Evolutionary conservation across 2,113 vertebrate genomes (phyloP).

Genomic region (Rhynchopsitta pachyrhyncha): DNA sequence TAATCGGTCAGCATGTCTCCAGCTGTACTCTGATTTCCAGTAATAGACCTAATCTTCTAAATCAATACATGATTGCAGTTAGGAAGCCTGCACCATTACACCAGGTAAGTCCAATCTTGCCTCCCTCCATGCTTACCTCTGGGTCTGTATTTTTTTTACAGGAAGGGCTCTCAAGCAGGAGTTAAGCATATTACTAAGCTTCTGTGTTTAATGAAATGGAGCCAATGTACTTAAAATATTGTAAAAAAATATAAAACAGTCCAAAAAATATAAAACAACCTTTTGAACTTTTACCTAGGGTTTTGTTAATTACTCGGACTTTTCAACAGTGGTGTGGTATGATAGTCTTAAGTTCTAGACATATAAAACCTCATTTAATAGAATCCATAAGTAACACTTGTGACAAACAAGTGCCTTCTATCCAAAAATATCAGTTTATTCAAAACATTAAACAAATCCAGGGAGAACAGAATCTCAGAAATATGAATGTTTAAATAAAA

Average conservation of each 20-base stretch:
- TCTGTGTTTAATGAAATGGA: background rate
- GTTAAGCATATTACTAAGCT: background rate
- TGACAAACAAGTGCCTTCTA: background rate
- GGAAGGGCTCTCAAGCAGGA: background rate
- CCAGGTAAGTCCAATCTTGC: background rate
- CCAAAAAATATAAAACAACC: background rate
- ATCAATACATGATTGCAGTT: background rate
- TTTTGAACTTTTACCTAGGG: background rate
- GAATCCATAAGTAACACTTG: background rate
- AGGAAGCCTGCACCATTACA: background rate
- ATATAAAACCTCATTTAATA: background rate
- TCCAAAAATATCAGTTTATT: background rate
- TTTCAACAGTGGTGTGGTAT: background rate
- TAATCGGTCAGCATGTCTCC: background rate
- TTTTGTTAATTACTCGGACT: background rate
- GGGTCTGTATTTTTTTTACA: background rate
- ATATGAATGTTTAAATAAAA: background rate
- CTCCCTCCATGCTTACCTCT: background rate
- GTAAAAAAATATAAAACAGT: background rate
- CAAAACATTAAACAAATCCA: background rate
- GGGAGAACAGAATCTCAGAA: background rate
- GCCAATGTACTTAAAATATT: background rate
- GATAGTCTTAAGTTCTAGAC: background rate
- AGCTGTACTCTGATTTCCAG: constrained; percentile 19
- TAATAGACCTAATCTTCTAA: constrained; percentile 29